These are phyloP conservation scores for Poeciliopsis prolifica DNA, from an alignment of 2,113 vertebrate species.

Conservation along the genomic window DNA sequence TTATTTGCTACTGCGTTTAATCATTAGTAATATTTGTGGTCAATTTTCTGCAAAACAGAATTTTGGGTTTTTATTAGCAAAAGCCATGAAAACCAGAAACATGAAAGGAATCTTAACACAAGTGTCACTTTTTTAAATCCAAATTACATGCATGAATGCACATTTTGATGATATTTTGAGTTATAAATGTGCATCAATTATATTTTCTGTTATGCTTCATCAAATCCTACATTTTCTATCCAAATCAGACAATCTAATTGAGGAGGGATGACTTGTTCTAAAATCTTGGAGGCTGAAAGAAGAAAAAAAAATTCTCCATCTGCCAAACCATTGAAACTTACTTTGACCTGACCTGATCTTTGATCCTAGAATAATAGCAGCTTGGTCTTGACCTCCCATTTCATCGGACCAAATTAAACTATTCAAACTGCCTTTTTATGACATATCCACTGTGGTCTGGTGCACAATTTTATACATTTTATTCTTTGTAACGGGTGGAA, in stretches of 20 bases:
- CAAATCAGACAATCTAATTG: background rate
- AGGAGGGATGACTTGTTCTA: slow-evolving; percentile 25
- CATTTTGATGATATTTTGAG: no score
- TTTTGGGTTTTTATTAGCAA: no score
- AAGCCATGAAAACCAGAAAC: no score
- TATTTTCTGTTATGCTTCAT: background rate
- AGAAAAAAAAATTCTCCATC: slow-evolving; percentile 32
- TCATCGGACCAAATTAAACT: slow-evolving; percentile 38
- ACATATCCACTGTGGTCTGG: slow-evolving; percentile 16
- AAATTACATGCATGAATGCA: no score
- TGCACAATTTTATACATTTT: background rate
- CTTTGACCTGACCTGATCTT: slow-evolving; percentile 49
- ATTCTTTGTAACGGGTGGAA: background rate
- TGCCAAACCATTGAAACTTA: slow-evolving; percentile 15
- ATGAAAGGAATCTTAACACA: no score
- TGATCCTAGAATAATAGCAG: slow-evolving; percentile 23
- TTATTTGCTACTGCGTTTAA: no score
- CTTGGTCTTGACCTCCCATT: slow-evolving; percentile 25
- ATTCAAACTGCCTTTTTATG: slow-evolving; percentile 8
- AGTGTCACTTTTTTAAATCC: no score
- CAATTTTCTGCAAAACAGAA: no score
- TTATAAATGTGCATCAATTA: no score
- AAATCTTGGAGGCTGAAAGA: slow-evolving; percentile 32
- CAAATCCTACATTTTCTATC: background rate
- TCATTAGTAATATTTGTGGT: no score